A percentile compares a stretch with the other conserved stretches of the same genome.
phyloP scores from a whole-genome alignment of 2,888 invertebrate species.

The Matsumyia berberina region DNA sequence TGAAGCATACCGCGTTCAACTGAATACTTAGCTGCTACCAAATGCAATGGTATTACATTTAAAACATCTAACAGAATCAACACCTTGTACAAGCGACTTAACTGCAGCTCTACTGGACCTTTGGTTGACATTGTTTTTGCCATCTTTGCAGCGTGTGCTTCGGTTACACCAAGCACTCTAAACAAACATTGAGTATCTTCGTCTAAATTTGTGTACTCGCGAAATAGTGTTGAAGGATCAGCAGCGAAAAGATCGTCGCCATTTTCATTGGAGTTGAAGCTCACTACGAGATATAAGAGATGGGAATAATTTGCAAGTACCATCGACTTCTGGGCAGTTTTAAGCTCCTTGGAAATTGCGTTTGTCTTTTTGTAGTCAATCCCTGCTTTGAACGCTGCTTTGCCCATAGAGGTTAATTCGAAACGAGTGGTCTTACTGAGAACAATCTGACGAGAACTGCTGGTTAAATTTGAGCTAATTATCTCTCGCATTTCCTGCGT shows the following conservation, averaged over 20 bases:
- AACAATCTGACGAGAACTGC: conserved; percentile 78
- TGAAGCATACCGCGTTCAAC: conserved; percentile 93
- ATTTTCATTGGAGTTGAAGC: conserved; percentile 83
- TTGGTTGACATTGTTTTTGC: conserved; percentile 88
- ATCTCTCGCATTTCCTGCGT: conserved; percentile 80
- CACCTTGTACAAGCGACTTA: conserved; percentile 93
- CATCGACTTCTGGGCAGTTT: conserved; percentile 89
- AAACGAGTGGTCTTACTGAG: conserved; percentile 85
- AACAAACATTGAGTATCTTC: conserved; percentile 89
- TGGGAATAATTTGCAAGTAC: conserved; percentile 93
- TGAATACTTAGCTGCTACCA: conserved; percentile 89
- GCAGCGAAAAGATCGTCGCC: conserved; percentile 88
- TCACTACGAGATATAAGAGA: conserved; percentile 91
- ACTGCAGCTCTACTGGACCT: conserved; percentile 82
- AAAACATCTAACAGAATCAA: conserved; percentile 93
- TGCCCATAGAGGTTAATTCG: conserved; percentile 88
- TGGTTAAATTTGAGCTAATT: conserved; percentile 52
- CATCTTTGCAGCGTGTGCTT: conserved; percentile 89
- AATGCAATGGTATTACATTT: conserved; percentile 88
- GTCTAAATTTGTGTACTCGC: conserved; percentile 87
- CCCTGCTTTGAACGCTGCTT: conserved; percentile 94
- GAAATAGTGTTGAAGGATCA: conserved; percentile 81
- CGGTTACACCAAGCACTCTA: conserved; percentile 90
- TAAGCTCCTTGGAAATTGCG: conserved; percentile 90
- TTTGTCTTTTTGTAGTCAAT: conserved; percentile 90